These are phyloP conservation scores for Trochalopteron elliotii DNA, from an alignment of 2,113 vertebrate genomes.

Conservation along the genomic window DNA sequence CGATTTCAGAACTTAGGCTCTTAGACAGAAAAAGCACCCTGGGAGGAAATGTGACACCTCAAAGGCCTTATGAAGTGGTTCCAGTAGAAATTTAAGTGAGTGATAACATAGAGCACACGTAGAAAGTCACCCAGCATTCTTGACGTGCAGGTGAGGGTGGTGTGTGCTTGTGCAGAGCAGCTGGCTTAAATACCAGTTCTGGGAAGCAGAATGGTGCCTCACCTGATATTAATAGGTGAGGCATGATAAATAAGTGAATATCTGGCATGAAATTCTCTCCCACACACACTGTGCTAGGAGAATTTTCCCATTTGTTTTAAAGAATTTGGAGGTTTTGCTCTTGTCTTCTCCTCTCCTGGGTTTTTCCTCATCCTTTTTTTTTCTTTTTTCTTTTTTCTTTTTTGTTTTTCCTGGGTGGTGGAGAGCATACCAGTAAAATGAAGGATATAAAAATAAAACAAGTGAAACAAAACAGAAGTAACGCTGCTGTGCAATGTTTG, in stretches of 20 bases:
- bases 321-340: neutral
- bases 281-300: neutral
- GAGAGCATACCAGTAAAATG: neutral
- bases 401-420: neutral
- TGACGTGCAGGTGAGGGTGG: neutral
- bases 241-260: slow-evolving; percentile 32
- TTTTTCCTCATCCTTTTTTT: neutral
- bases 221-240: slow-evolving; percentile 6
- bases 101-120: neutral
- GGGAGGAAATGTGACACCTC: slow-evolving; percentile 23
- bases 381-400: neutral
- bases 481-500: neutral
- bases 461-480: slow-evolving; percentile 9
- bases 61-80: slow-evolving; percentile 12
- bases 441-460: neutral
- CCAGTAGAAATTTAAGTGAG: slow-evolving; percentile 25
- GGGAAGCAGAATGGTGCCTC: neutral
- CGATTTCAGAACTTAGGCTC: neutral
- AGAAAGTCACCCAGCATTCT: neutral
- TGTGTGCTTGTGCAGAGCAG: neutral
- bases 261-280: neutral
- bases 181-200: neutral
- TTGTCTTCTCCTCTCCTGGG: neutral
- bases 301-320: neutral
- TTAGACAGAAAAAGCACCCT: neutral